Conservation (phyloP, 2,888 invertebrate genomes). For the Apodemia mormo region DNA sequence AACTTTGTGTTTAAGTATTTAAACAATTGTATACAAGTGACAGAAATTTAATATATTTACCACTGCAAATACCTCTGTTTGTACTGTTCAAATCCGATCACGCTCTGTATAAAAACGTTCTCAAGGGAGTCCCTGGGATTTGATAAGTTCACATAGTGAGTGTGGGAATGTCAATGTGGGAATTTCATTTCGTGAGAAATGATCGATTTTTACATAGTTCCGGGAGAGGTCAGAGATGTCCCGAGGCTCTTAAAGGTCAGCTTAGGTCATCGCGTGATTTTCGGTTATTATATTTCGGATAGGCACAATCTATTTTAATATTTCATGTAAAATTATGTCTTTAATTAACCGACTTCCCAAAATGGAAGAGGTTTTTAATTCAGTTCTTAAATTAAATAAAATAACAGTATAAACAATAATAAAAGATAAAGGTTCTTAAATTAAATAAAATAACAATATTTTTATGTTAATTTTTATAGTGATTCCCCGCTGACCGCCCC, state of each 20-base stretch:
- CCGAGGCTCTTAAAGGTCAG: neutral
- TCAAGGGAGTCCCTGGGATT: neutral
- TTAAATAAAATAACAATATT: too few relatives aligned
- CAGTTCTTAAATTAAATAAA: too few relatives aligned
- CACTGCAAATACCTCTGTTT: too few relatives aligned
- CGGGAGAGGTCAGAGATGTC: conserved; percentile 2
- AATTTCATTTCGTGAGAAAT: conserved; percentile 12
- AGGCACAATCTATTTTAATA: too few relatives aligned
- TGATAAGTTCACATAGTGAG: conserved; percentile 9
- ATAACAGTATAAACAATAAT: too few relatives aligned
- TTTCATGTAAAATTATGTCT: too few relatives aligned
- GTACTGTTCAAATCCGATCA: too few relatives aligned
- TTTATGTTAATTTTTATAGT: too few relatives aligned
- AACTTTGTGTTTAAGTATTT: neutral
- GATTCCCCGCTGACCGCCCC: too few relatives aligned
- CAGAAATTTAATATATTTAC: neutral
- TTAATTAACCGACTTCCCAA: too few relatives aligned
- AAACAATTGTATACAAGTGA: neutral
- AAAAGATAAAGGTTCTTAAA: too few relatives aligned
- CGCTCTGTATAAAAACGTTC: neutral
- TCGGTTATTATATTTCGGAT: neutral
- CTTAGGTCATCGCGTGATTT: neutral
- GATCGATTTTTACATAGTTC: neutral
- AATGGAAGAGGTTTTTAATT: too few relatives aligned
- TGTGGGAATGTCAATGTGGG: conserved; percentile 8